These are phyloP conservation scores for Dysdera silvatica DNA, from an alignment of 1,140 invertebrate species.

Conservation along the genomic window DNA sequence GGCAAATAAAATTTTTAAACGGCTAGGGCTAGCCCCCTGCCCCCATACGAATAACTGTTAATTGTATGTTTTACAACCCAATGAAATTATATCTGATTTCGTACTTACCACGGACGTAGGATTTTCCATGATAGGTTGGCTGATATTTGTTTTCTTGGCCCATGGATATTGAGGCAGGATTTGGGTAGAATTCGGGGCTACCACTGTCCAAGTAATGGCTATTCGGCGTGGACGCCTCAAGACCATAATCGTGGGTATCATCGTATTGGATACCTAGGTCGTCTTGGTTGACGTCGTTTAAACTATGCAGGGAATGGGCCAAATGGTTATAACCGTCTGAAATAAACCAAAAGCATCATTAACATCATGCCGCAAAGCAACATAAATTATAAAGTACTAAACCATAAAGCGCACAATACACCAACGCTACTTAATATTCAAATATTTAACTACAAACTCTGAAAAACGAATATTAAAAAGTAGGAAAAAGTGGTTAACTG, in stretches of 20 bases:
- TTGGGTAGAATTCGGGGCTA: constrained; percentile 64
- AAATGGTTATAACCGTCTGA: constrained; percentile 47
- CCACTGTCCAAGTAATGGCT: constrained; percentile 49
- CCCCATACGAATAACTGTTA: too few species aligned
- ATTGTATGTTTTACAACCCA: background rate
- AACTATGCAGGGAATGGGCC: constrained; percentile 42
- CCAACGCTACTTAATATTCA: too few species aligned
- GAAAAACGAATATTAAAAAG: too few species aligned
- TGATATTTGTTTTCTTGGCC: constrained; percentile 44
- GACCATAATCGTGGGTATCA: constrained; percentile 58
- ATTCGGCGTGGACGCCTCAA: constrained; percentile 44
- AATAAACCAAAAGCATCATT: constrained; percentile 24
- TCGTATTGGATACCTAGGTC: constrained; percentile 48
- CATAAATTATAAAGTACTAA: too few species aligned
- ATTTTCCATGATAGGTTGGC: constrained; percentile 34
- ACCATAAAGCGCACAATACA: too few species aligned
- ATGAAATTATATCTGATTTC: background rate
- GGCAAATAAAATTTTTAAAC: too few species aligned
- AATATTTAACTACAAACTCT: too few species aligned
- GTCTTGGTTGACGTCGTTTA: constrained; percentile 35
- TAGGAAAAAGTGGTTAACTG: too few species aligned
- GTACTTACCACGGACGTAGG: constrained; percentile 25
- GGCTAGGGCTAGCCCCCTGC: too few species aligned
- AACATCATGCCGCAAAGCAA: too few species aligned
- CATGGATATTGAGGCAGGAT: constrained; percentile 46